A percentile compares a stretch with the other conserved stretches of the same genome.
Conservation (phyloP, 2,888 invertebrate species). For the Mesopsocus fuscifrons region DNA sequence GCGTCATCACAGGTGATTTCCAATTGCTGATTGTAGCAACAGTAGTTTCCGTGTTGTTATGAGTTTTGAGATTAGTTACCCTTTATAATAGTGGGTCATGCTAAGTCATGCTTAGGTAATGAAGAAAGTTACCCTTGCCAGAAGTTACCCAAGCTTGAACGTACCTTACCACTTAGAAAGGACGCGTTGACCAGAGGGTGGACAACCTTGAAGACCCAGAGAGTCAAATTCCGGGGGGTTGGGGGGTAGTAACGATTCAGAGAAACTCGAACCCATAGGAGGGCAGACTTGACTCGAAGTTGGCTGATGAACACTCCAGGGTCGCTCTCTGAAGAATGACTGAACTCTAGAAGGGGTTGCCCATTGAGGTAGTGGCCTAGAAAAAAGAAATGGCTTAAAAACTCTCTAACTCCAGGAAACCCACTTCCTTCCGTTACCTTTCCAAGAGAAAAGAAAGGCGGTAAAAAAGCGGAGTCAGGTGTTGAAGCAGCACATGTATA, state of each 20-base stretch:
- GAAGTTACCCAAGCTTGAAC: constrained; percentile 16
- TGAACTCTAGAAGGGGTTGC: constrained; percentile 70
- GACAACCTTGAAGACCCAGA: constrained; percentile 50
- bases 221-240: constrained; percentile 34
- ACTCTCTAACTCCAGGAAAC: background rate
- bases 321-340: constrained; percentile 35
- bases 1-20: too few species aligned
- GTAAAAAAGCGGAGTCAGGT: background rate
- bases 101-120: too few species aligned
- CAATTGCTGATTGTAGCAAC: too few species aligned
- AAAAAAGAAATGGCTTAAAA: constrained; percentile 18
- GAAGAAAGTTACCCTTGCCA: too few species aligned
- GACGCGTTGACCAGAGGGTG: constrained; percentile 37
- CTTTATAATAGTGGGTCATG: too few species aligned
- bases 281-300: constrained; percentile 55
- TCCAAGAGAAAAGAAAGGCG: background rate
- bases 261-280: constrained; percentile 55
- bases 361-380: constrained; percentile 67
- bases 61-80: too few species aligned
- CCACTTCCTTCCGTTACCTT: background rate
- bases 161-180: constrained; percentile 39
- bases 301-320: constrained; percentile 27
- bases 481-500: background rate
- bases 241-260: constrained; percentile 26
- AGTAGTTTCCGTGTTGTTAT: too few species aligned